Base-by-base conservation (phyloP, 2,113 vertebrate genomes). In the Mesocricetus auratus region DNA sequence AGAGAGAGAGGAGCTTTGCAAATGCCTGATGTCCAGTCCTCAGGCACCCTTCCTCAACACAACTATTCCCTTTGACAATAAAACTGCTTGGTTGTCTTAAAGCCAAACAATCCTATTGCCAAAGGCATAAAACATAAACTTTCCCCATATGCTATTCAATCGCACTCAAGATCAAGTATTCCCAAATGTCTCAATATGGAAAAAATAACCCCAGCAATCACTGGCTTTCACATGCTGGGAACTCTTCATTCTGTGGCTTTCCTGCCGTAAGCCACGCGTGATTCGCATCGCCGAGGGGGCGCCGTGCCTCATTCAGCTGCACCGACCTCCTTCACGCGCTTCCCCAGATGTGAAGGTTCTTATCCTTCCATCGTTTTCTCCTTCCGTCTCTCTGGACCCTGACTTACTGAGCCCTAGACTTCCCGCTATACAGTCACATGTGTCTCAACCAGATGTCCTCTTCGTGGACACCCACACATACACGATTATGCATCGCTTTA, bases 141-240 rank as follows among this genome's bases (percentile, higher is more conserved):
- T 92, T 21, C 56, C 58, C 58, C 9, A 78, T 85, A 93, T 39
- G 75, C 47, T 0, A 24, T 36, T 47, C 56, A 64, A 86, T 53
- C 3, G n/a, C 93, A 93, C 77, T 96, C 82, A 90, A 42, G 94
- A 94, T 39, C 95, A 97, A 97, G 96, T 93, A 71, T 42, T 60
- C 89, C 22, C 74, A 88, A 45, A 87, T 96, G 96, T 95, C 86
- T 98, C 97, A 96, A 90, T 68, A 95, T 56, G 97, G 96, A 94
- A 98, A 98, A 98, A 98, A 96, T 97, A 98, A 97, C 45, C 78
- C 97, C 96, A 96, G 96, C 97, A 98, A 93, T 73, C 77, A 90
- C 90, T 94, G 96, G 95, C 78, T 95, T 92, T 93, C 71, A 64
- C 90, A 92, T 93, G 97, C 96, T 97, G 98, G 98, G 85, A 96